Conservation (phyloP, 2,888 invertebrate species). For the Pinctada fucata region DNA sequence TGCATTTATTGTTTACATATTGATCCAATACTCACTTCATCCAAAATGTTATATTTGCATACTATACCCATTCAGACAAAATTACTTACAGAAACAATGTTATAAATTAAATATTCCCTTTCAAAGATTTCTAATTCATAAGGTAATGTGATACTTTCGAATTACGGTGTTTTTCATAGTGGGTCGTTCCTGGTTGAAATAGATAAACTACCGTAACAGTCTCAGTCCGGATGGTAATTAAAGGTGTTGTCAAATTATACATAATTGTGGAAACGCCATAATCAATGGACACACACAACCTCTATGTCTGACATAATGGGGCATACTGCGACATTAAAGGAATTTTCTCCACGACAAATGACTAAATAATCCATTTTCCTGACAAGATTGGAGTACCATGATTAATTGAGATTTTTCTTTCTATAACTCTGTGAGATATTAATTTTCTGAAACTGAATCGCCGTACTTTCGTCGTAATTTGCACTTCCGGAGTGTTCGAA, state of each 20-base stretch:
- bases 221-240: no score
- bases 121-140: no score
- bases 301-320: background rate
- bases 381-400: background rate
- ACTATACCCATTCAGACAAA: no score
- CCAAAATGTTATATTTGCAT: no score
- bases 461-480: background rate
- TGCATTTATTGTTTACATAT: no score
- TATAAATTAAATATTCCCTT: no score
- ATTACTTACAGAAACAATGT: no score
- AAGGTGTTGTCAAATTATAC: background rate
- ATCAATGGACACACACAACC: background rate
- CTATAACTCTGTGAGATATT: background rate
- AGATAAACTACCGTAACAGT: no score
- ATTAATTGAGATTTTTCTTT: background rate
- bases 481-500: background rate
- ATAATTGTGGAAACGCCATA: background rate
- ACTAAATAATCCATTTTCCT: background rate
- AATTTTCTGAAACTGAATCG: constrained; percentile 1
- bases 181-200: no score
- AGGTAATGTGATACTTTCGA: no score
- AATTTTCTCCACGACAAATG: background rate
- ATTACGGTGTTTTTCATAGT: no score
- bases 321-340: background rate
- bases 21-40: no score